Conservation (phyloP, 2,113 vertebrate species). For the Casuarius casuarius region DNA sequence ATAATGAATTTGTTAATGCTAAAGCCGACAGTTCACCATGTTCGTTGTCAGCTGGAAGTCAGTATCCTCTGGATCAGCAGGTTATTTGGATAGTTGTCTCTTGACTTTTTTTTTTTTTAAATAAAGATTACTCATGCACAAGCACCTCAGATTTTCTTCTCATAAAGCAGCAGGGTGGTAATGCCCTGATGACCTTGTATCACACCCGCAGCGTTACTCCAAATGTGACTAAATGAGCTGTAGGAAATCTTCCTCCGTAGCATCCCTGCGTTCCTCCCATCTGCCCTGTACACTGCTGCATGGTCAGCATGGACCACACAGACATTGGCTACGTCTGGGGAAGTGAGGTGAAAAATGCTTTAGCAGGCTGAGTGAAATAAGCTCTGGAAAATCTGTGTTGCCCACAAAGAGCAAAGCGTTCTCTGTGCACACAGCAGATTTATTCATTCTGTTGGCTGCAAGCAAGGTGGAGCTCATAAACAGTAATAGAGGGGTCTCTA, state of each 20-base stretch:
- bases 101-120: background rate
- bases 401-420: background rate
- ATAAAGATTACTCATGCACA: background rate
- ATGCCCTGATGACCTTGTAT: background rate
- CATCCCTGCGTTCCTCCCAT: background rate
- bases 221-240: background rate
- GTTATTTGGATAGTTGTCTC: background rate
- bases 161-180: background rate
- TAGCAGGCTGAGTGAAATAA: background rate
- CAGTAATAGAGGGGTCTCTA: background rate
- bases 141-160: background rate
- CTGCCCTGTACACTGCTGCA: background rate
- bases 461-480: background rate
- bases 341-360: background rate
- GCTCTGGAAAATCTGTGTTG: background rate
- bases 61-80: background rate
- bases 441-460: rapidly evolving
- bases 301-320: rapidly evolving
- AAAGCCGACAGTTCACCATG: background rate
- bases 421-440: background rate
- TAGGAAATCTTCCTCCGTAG: background rate
- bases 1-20: background rate
- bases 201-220: background rate
- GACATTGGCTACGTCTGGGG: background rate
- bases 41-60: background rate